Conservation (phyloP, 2,797 vertebrate species). For the Tachyglossus aculeatus region DNA sequence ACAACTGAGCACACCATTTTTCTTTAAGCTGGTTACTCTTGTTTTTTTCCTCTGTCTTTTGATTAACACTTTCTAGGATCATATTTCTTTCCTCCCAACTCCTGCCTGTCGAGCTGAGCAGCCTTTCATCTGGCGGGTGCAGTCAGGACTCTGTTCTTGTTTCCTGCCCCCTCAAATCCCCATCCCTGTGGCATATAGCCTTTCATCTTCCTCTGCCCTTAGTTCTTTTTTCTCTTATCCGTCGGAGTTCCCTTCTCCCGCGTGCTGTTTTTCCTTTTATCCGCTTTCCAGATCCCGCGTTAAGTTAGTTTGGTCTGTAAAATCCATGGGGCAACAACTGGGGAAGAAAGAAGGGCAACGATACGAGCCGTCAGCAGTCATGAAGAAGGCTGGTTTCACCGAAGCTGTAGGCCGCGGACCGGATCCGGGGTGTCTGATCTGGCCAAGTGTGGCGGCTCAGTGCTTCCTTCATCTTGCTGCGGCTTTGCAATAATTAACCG, state of each 20-base stretch:
- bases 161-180: accelerated
- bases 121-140: not conserved
- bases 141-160: not conserved
- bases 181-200: not conserved
- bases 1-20: not conserved
- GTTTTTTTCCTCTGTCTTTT: not conserved
- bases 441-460: too few relatives aligned
- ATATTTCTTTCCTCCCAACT: not conserved
- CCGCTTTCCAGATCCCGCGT: conserved; percentile 4
- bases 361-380: too few relatives aligned
- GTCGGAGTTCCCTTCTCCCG: not conserved
- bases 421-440: too few relatives aligned
- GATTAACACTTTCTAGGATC: not conserved
- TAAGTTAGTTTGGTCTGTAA: conserved; percentile 36
- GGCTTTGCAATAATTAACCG: too few relatives aligned
- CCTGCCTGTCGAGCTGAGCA: not conserved
- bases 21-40: not conserved
- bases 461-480: too few relatives aligned
- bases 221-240: not conserved
- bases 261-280: conserved; percentile 4
- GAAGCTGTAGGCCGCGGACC: too few relatives aligned
- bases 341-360: too few relatives aligned
- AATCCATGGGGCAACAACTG: conserved; percentile 34
- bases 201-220: not conserved
- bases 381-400: too few relatives aligned